phyloP scores from a whole-genome alignment of 2,113 vertebrate genomes.

The Malurus elegans region DNA sequence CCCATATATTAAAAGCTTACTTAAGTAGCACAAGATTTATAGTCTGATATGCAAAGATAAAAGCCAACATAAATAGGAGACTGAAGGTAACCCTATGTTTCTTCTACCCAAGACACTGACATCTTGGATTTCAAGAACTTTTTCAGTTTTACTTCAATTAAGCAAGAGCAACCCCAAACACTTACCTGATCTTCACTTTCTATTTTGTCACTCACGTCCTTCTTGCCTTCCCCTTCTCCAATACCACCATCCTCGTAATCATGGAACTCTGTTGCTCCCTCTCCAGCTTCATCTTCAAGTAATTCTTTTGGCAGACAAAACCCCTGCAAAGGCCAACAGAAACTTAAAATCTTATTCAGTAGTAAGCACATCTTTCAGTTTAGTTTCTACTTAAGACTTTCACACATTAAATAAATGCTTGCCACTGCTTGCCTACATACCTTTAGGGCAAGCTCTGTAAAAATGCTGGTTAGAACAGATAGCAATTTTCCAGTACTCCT shows the following conservation, averaged over 20 bases:
- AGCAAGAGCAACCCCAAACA: neutral
- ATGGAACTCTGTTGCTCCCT: slow-evolving; percentile 90
- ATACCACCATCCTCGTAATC: slow-evolving; percentile 93
- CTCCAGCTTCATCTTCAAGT: slow-evolving; percentile 81
- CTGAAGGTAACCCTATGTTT: neutral
- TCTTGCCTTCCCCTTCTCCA: slow-evolving; percentile 91
- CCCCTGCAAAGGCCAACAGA: slow-evolving; percentile 74
- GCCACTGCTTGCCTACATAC: slow-evolving; percentile 61
- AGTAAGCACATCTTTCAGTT: neutral
- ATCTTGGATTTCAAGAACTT: neutral
- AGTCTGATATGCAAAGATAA: neutral
- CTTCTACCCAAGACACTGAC: neutral
- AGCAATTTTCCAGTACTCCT: slow-evolving; percentile 89
- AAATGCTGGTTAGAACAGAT: slow-evolving; percentile 86
- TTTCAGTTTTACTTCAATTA: neutral
- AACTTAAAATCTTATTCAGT: neutral
- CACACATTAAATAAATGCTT: neutral
- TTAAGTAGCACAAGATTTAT: neutral
- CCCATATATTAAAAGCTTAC: neutral
- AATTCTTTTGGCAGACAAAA: slow-evolving; percentile 95
- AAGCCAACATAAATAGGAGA: neutral
- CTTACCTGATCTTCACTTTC: slow-evolving; percentile 95
- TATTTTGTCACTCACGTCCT: slow-evolving; percentile 95
- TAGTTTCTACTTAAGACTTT: neutral
- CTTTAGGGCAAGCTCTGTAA: slow-evolving; percentile 91